These are phyloP conservation scores for Accipiter cooperii DNA, from an alignment of 2,113 vertebrate species.

Conservation along the genomic window DNA sequence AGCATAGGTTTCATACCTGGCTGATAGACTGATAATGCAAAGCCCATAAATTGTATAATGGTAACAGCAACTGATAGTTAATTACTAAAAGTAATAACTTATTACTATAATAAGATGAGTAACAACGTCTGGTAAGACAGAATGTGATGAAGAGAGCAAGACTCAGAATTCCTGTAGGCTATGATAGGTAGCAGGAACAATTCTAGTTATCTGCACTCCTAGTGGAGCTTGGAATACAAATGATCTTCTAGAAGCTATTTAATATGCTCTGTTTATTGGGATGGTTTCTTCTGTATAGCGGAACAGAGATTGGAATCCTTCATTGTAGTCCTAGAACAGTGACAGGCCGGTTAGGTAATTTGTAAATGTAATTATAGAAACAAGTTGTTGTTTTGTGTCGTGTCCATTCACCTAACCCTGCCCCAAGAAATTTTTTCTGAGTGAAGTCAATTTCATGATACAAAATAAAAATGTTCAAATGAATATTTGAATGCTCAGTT, in stretches of 20 bases:
- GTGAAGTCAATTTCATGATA: neutral
- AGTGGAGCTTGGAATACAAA: neutral
- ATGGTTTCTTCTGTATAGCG: neutral
- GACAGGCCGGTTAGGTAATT: neutral
- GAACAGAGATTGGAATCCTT: neutral
- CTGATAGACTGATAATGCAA: neutral
- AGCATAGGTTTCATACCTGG: neutral
- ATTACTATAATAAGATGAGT: neutral
- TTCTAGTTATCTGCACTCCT: neutral
- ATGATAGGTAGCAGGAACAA: neutral
- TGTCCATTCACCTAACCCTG: fast-evolving
- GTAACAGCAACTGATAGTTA: neutral
- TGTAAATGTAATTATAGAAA: neutral
- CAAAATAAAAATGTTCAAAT: neutral
- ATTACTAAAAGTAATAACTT: neutral
- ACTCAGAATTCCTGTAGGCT: neutral
- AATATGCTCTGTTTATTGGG: neutral
- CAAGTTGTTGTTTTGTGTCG: neutral
- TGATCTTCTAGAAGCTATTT: neutral
- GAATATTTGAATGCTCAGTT: neutral
- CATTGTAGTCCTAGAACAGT: neutral
- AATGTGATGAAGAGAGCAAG: neutral
- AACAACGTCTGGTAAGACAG: neutral
- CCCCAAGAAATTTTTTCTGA: neutral
- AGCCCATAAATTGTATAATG: neutral